Base-by-base conservation (phyloP, 2,888 invertebrate species). In the Smittia aterrima region DNA sequence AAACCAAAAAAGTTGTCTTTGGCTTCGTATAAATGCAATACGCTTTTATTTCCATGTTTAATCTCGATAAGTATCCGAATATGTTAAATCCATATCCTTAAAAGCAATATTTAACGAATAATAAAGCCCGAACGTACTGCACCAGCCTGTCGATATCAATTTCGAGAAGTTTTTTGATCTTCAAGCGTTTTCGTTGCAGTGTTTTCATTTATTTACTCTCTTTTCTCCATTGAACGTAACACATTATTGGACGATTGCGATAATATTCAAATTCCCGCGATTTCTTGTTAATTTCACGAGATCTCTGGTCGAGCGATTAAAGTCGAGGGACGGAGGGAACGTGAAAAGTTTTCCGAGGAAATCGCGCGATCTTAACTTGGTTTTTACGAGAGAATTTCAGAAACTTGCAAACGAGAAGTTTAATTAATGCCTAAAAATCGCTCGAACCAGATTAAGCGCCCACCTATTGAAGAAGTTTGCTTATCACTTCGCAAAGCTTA, bases 181-280 rank as follows among this genome's bases (percentile, higher is more conserved):
- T 18, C 9, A 32, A n/a, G 9, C 1, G 58, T 22, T 47, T 11
- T 18, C 20, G 7, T 7, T 58, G 20, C 20, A 58, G n/a, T 58
- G n/a, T 58, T 58, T 58, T 58, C 58, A 18, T 58, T 20, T 66
- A 66, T 66, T 27, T 18, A 32, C 16, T 66, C 22, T 24, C 13
- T 11, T 32, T n/a, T 6, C 27, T 66, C n/a, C 64, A 22, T 27
- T 47, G 47, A 67, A 41, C n/a, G 47, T 40, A 58, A 67, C 40
- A 24, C 67, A 67, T 40, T 47, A 67, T 67, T 41, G 38, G 41
- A 27, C 38, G 67, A 67, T 67, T 67, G 40, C 41, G 67, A 67
- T 67, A 67, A 41, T 67, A 67, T 67, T 67, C 67, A 67, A 67
- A 67, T 67, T 67, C 40, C 38, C 22, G 22, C 67, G 67, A 67